Base-by-base conservation (phyloP, 2,888 invertebrate species). In the Eilema griseolum region DNA sequence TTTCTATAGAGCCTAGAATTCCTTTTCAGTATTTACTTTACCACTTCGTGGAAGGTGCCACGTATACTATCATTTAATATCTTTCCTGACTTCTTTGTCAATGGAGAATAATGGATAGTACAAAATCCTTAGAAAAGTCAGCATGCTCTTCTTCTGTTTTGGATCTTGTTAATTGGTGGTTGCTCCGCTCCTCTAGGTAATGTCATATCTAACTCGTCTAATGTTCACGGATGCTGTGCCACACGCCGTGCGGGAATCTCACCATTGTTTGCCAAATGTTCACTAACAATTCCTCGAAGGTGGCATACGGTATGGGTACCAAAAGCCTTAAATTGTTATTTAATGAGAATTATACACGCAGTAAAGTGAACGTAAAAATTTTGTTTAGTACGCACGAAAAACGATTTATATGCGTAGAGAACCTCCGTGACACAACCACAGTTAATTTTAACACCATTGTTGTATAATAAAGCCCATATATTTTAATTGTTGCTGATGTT, bases 401-500 rank as follows among this genome's bases (percentile, higher is more conserved):
- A 23, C 61, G 23, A 31, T 65, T 57, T 65, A n/a, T 41, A 52
- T 52, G 62, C 65, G 67, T 73, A 70, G 24, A 63, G 62, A 60
- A 62, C 23, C 56, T n/a, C 67, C 52, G 60, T 66, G 11, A 70
- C 65, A 70, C 61, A 73, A 67, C 69, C 68, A 70, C 62, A 72
- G 65, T 69, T 0, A 67, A 71, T 74, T 75, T 76, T 73, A 73
- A 74, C 67, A 78, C 31, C 65, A 72, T 76, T 73, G 67, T 79
- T 80, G 75, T 74, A 82, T 81, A 82, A 82, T 68, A 73, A 74
- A 70, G 26, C 69, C 73, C 72, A 77, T 72, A 71, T 69, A 72
- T 76, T 75, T 76, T 81, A 74, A 79, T 75, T 72, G 71, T 70
- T 63, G 33, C 60, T n/a, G 67, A 72, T 75, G 65, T 62, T 70